These are phyloP conservation scores for Stenotaenia linearis DNA, from an alignment of 2,888 invertebrate genomes.

Conservation along the genomic window DNA sequence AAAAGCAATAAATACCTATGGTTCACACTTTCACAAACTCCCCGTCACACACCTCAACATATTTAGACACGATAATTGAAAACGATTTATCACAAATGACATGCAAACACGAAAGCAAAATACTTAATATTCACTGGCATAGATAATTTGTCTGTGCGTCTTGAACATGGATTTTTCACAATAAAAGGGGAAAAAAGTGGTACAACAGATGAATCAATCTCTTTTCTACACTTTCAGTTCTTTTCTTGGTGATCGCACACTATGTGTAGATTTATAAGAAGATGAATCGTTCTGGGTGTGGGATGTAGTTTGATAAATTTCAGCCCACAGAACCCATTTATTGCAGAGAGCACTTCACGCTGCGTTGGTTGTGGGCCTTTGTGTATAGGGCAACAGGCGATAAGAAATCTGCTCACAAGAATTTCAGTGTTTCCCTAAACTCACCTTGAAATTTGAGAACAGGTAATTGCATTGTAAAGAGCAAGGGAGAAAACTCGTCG, in stretches of 20 bases:
- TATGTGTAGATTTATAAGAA: conserved; percentile 1
- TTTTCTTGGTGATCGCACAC: background rate
- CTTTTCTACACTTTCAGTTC: no score
- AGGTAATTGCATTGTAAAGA: conserved; percentile 5
- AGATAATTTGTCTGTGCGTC: background rate
- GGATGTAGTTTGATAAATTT: conserved; percentile 9
- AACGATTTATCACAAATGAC: conserved; percentile 31
- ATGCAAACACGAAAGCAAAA: background rate
- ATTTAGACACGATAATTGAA: conserved; percentile 30
- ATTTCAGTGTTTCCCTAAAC: conserved; percentile 24
- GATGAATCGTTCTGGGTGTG: conserved; percentile 1
- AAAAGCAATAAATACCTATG: conserved; percentile 30
- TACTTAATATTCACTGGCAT: background rate
- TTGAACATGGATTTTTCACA: background rate
- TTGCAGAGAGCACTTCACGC: conserved; percentile 1
- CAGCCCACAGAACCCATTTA: conserved; percentile 4
- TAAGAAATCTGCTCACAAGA: background rate
- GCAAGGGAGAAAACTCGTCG: background rate
- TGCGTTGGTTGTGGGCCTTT: conserved; percentile 9
- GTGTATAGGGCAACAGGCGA: conserved; percentile 9
- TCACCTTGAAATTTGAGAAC: conserved; percentile 27
- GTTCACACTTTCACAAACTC: conserved; percentile 4
- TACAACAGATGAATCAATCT: background rate
- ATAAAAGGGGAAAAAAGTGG: background rate
- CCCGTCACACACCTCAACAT: conserved; percentile 5